Base-by-base conservation (phyloP, 2,797 vertebrate species). In the Cuculus canorus region DNA sequence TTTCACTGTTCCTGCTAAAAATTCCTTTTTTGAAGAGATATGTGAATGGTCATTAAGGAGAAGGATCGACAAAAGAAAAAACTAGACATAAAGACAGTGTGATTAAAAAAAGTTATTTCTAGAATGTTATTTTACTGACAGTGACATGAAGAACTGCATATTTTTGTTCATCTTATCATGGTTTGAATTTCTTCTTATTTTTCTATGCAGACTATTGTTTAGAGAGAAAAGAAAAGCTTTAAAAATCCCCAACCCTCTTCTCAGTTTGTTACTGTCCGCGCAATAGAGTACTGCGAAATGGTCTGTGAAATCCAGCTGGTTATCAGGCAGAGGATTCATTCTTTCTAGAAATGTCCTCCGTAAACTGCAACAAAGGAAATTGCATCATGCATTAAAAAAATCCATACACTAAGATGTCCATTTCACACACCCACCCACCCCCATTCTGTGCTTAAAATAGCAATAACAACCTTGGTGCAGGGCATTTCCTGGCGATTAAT, bases 401-500 rank as follows among this genome's bases (percentile, higher is more conserved):
- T 43, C 65, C 37, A 45, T 65, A 73, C 23, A 9, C 85, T 72
- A 91, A 76, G 85, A 86, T 82, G 87, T 87, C 87, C 77, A n/a
- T 94, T 86, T 59, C 15, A 7, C n/a, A 47, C 45, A 10, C 23
- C 23, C 47, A 23, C 11, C 27, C 11, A 27, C 13, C 18, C n/a
- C 37, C 66, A 11, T 9, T 61, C 72, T 88, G 83, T 86, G 80
- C 90, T 95, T 91, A 84, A 95, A 96, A 94, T 94, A 95, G 88
- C 82, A 86, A 37, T 71, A 95, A 82, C 87, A 96, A 79, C 78
- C 92, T 93, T 92, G 80, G 88, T 91, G 78, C 91, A 61, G 90
- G 96, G 94, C 92, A 88, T 89, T 96, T 96, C 88, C 88, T 87
- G 68, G 65, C 3, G 33, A 92, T 93, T 95, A 96, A 94, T 93